Base-by-base conservation (phyloP, 2,888 invertebrate genomes). In the Stenchaetothrips biformis region DNA sequence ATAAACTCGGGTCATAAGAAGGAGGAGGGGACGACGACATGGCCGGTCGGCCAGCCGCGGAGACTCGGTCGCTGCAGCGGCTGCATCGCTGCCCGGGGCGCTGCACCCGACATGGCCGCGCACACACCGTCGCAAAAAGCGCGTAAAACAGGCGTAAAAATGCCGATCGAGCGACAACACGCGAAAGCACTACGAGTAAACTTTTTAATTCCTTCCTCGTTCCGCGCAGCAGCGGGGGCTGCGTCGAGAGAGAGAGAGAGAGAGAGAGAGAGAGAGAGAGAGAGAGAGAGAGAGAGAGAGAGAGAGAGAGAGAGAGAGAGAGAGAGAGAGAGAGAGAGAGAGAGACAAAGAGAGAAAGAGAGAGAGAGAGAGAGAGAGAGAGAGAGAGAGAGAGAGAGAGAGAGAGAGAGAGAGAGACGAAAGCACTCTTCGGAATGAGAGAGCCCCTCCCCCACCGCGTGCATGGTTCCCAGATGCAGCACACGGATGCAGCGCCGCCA, bases 131-230 rank as follows among this genome's bases (percentile, higher is more conserved):
- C 67, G 67, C 67, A 21, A 25, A 67, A 74, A 74, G 25, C 7
- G 67, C 67, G 25, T 74, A 74, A 74, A 74, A 74, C 67, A 74
- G 67, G 9, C 11, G 67, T 74, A 74, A 74, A 74, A 74, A 7
- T 53, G 13, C 53, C 37, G 37, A 37, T 37, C 37, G 37, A 37
- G 37, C 37, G 37, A 37, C 37, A 37, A 37, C 37, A 37, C 37
- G n/a, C n/a, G 37, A 37, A 37, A 37, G 37, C 37, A 37, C 37
- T 1, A 1, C 37, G 37, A 4, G 25, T 25, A 74, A 74, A 74
- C n/a, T 21, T 74, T 74, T 74, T 74, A 74, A 74, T 74, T 74
- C 25, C 67, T 21, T 11, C 21, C 25, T 11, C 67, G 21, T 21
- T 53, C 53, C 53, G 53, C 53, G 13, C 53, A 16, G 53, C 53